Base-by-base conservation (phyloP, 2,113 vertebrate genomes). In the Falco punctatus region DNA sequence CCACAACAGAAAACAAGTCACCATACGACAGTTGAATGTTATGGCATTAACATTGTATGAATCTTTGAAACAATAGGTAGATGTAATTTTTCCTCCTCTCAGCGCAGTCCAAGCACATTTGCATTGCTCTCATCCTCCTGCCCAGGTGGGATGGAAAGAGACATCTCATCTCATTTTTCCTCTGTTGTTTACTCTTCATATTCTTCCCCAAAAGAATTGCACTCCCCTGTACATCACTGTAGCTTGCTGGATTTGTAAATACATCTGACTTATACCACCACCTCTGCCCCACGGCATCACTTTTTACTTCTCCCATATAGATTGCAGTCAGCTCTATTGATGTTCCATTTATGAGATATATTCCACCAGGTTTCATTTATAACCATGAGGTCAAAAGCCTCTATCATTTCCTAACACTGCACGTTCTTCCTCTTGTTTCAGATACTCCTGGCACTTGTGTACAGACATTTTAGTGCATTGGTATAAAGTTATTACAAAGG, bases 401-500 rank as follows among this genome's bases (percentile, higher is more conserved):
- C 71, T 44, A 42, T 62, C 23, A 33, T 28, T 83, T 78, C 18
- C 88, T 18, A 69, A 13, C 35, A 1, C 40, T 17, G 24, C 48
- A 66, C 17, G 2, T 66, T 66, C 40, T 16, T 84, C 61, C 81
- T 64, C n/a, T 81, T 46, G 38, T 24, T 79, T 92, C 91, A 79
- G 44, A 11, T 22, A 15, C 44, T 71, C 61, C 78, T 64, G 89
- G 81, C 23, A 84, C 87, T 89, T 84, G 55, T 69, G 73, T 27
- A 51, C 73, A 79, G 83, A 27, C 35, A 18, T 86, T 96, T 71
- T 4, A 72, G 77, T 12, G 55, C 44, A 9, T n/a, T 35, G 55
- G 30, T 44, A 81, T 81, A 23, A 79, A 96, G 89, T 89, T 89
- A 71, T 86, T 81, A 81, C 86, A 75, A 75, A 87, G 61, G 57